Conservation (phyloP, 2,113 vertebrate species). For the Zosterops borbonicus region DNA sequence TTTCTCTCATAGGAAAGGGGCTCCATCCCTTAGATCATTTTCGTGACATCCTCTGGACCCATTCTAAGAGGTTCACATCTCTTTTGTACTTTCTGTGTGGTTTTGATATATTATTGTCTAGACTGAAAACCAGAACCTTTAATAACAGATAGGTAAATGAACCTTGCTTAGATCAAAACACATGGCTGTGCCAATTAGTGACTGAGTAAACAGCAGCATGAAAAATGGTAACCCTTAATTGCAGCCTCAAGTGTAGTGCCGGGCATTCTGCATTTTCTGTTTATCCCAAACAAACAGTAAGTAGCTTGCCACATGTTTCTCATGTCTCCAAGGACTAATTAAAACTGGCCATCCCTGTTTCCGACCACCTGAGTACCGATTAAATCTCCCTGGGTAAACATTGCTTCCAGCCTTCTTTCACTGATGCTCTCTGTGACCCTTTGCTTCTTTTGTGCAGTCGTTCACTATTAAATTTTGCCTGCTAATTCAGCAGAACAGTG, state of each 20-base stretch:
- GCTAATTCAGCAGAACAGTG: not conserved
- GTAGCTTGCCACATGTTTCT: slow-evolving; percentile 31
- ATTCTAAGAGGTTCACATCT: rapidly evolving
- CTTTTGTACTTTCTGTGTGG: not conserved
- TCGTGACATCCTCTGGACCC: not conserved
- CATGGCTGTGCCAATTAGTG: not conserved
- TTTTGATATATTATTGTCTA: not conserved
- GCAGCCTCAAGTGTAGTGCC: not conserved
- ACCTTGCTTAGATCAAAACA: not conserved
- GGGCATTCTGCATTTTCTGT: not conserved
- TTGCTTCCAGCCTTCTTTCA: not conserved
- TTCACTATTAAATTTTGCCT: not conserved
- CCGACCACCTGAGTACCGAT: not conserved
- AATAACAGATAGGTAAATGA: not conserved
- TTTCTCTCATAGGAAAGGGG: not conserved
- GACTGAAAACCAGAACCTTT: not conserved
- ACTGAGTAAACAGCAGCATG: not conserved
- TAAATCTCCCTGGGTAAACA: slow-evolving; percentile 13
- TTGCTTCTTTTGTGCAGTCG: not conserved
- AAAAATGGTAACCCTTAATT: slow-evolving; percentile 36
- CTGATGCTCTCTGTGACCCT: not conserved
- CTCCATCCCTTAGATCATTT: not conserved
- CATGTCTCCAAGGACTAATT: slow-evolving; percentile 47
- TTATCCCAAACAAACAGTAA: slow-evolving; percentile 31
- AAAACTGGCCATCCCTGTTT: slow-evolving; percentile 13